phyloP scores from a whole-genome alignment of 2,888 invertebrate genomes.

The Chesias legatella region DNA sequence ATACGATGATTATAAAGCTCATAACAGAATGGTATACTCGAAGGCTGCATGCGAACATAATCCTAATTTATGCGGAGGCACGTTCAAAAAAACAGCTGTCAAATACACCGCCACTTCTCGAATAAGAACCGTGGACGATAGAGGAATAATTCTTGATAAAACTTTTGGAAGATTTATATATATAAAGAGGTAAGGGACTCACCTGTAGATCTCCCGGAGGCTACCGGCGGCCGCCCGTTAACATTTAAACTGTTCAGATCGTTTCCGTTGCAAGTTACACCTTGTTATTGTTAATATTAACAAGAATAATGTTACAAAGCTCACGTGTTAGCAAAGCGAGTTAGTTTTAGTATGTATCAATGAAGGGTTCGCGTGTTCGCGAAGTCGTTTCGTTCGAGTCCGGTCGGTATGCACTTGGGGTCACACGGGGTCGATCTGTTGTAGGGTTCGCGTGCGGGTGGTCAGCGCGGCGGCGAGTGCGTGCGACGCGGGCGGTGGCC shows the following conservation, averaged over 20 bases:
- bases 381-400: conserved; percentile 69
- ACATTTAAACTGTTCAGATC: conserved; percentile 39
- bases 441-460: conserved; percentile 42
- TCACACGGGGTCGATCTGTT: conserved; percentile 65
- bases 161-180: neutral
- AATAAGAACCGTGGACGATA: conserved; percentile 10
- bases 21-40: conserved; percentile 9
- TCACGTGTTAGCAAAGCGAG: conserved; percentile 56
- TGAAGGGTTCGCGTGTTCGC: conserved; percentile 45
- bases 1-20: conserved; percentile 17
- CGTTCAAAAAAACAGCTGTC: conserved; percentile 49
- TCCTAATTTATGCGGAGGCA: conserved; percentile 51
- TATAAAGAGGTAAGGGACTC: conserved; percentile 35
- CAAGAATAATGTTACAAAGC: conserved; percentile 44
- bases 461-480: conserved; percentile 32
- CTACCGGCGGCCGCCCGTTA: conserved; percentile 39
- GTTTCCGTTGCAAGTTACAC: conserved; percentile 51
- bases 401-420: conserved; percentile 66
- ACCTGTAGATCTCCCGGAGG: conserved; percentile 49
- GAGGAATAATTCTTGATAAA: conserved; percentile 1
- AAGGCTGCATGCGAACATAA: conserved; percentile 29
- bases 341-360: conserved; percentile 45
- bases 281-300: conserved; percentile 51
- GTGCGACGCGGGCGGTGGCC: conserved; percentile 58
- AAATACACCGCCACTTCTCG: conserved; percentile 29